Base-by-base conservation (phyloP, 2,113 vertebrate genomes). In the Cettia cetti region DNA sequence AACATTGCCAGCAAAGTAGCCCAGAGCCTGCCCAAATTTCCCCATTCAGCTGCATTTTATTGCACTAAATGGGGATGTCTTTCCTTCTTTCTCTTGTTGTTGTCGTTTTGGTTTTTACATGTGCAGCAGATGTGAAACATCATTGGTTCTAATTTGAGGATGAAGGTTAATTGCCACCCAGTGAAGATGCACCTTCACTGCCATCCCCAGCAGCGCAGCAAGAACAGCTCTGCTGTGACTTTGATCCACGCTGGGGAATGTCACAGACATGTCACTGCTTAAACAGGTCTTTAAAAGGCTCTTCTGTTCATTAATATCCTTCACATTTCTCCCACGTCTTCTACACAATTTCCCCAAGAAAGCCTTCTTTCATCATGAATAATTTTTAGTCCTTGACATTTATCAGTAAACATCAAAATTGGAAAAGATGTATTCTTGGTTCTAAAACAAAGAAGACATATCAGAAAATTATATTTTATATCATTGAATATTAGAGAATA, bases 61-160 rank as follows among this genome's bases (percentile, higher is more conserved):
- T 37, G 27, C 22, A 33, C 17, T 37, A 31, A 77, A 60, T 22
- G 14, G 59, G 9, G 27, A 35, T 6, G 11, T 10, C 31, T 44
- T 85, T 33, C 7, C 20, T 15, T 40, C 52, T 42, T 76, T 9
- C 27, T 52, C 21, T 40, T 9, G 2, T 9, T 31, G 45, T 13
- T 6, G 13, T 27, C 35, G 13, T 6, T 52, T 52, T 27, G 21
- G 14, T 59, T 30, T 42, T 14, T 0, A 37, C 17, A 11, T 4
- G 17, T 50, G 17, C 13, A 44, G 26, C 17, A 44, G 31, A 26
- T 4, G 7, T 27, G 27, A 37, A 50, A 27, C 4, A 6, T 37
- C 4, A 6, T 37, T 33, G 0, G 1, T 21, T 50, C 21, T 50
- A 0, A 59, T 68, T 68, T 60, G 45, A 59, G 45, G 37, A 37